Evolutionary conservation across 2,797 vertebrate species (phyloP), one percentile per base, ranked within the genome.

Genomic region (Notolepis coatsorum): DNA sequence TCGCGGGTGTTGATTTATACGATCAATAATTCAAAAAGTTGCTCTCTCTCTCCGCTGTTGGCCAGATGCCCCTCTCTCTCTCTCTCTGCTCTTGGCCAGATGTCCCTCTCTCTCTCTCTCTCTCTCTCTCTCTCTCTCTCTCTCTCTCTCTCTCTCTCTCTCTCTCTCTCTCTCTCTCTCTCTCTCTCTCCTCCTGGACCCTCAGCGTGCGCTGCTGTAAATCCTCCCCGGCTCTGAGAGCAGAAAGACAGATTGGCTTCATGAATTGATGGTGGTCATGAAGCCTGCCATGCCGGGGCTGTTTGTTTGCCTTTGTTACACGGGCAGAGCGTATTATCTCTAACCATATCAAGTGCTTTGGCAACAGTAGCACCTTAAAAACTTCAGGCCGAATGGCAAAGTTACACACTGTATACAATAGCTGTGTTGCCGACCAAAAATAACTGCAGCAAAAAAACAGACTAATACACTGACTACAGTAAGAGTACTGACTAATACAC

Each of bases 11-110:
- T 95, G 91, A 95, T 95, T 93, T 94, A 94, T 94, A 80, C 88
- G 88, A 95, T 97, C 87, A 96, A 96, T 97, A 95, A 97, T 97
- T 96, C 92, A 96, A 90, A 84, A 91, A 84, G 90, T 92, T 89
- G 84, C 89, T 93, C 80, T 86, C 83, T 84, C 76, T 90, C 84
- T 83, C 84, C 85, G 85, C 85, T 94, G 92, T 90, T 89, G 90
- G 82, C 93, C 95, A 96, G 94, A 94, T 95, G 95, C 91, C 93
- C 91, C 15, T 4, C 35, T n/a, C 15, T 10, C 35, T n/a, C 15
- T 10, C 87, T 47, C 87, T 87, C 84, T 82, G 88, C 79, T 63
- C 71, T 80, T n/a, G n/a, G 91, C 92, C 92, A 94, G 91, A 90
- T 7, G 38, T 47, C 53, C 59, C 68, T 79, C 66, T 75, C 63